Conservation (phyloP, 2,888 invertebrate species). For the Eulithis testata region DNA sequence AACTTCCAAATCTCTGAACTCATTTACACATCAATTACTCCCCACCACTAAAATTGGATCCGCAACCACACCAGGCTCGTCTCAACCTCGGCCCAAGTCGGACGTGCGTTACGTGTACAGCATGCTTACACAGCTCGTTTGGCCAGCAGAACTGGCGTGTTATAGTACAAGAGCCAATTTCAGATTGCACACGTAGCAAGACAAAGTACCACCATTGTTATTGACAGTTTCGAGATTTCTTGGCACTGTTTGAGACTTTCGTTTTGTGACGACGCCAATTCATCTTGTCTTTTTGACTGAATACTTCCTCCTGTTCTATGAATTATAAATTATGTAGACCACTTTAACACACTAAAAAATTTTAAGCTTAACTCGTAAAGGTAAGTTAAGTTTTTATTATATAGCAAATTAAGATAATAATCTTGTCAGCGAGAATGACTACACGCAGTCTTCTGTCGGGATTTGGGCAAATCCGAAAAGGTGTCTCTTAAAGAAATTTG, state of each 20-base stretch:
- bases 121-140: slow-evolving; percentile 64
- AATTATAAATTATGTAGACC: no score
- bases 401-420: no score
- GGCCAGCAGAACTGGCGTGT: slow-evolving; percentile 60
- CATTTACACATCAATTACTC: slow-evolving; percentile 41
- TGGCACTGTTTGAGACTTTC: slow-evolving; percentile 41
- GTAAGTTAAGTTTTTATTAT: no score
- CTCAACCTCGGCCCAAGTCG: slow-evolving; percentile 40
- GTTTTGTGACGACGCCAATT: slow-evolving; percentile 10
- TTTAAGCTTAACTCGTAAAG: no score
- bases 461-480: slow-evolving; percentile 10
- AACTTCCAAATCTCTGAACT: slow-evolving; percentile 33
- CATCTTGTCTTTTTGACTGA: slow-evolving; percentile 1
- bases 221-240: slow-evolving; percentile 54
- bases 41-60: slow-evolving; percentile 39
- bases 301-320: background rate
- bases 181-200: slow-evolving; percentile 66
- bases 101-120: slow-evolving; percentile 64
- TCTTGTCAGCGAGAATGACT: no score
- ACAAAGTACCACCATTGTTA: slow-evolving; percentile 62
- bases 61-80: slow-evolving; percentile 40
- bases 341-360: no score
- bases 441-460: no score
- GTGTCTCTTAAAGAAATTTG: slow-evolving; percentile 20
- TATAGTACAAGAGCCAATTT: slow-evolving; percentile 59